A percentile compares a stretch with the other conserved stretches of the same genome.
Evolutionary conservation across 2,113 vertebrate species (phyloP).

Genomic region (Pandion haliaetus): DNA sequence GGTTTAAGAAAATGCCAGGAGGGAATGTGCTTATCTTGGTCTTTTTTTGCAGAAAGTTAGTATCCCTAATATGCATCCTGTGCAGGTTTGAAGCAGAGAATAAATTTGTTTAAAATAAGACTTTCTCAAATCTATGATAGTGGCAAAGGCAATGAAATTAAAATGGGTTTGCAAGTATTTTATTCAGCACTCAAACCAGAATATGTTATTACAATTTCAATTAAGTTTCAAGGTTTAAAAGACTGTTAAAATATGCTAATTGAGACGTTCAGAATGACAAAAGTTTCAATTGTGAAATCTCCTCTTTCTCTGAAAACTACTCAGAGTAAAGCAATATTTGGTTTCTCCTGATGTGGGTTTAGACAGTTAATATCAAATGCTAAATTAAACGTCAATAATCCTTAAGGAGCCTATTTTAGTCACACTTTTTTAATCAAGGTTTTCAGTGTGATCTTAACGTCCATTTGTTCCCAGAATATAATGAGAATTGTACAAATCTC

Average conservation of each 20-base stretch:
- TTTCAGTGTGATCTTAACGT: neutral
- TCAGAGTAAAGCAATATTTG: slow-evolving; percentile 15
- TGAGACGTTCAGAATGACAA: neutral
- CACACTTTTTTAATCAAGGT: slow-evolving; percentile 12
- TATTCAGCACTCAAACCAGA: neutral
- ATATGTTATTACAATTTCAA: neutral
- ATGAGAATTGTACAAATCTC: neutral
- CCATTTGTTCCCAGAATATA: slow-evolving; percentile 7
- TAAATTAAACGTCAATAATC: slow-evolving; percentile 33
- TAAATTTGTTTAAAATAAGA: neutral
- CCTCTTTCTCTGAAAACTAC: neutral
- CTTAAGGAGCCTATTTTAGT: slow-evolving; percentile 13
- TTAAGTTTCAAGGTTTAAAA: slow-evolving; percentile 5
- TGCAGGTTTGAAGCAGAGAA: neutral
- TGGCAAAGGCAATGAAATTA: neutral
- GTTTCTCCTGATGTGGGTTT: neutral
- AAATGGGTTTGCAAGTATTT: neutral
- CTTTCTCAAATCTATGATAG: neutral
- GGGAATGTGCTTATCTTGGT: neutral
- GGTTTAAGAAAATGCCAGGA: neutral
- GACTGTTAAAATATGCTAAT: neutral
- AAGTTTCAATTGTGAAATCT: neutral
- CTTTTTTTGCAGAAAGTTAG: neutral
- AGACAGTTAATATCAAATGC: slow-evolving; percentile 11
- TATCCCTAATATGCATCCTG: neutral